These are phyloP conservation scores for Eutrigla gurnardus DNA, from an alignment of 2,797 vertebrate species.

Conservation along the genomic window DNA sequence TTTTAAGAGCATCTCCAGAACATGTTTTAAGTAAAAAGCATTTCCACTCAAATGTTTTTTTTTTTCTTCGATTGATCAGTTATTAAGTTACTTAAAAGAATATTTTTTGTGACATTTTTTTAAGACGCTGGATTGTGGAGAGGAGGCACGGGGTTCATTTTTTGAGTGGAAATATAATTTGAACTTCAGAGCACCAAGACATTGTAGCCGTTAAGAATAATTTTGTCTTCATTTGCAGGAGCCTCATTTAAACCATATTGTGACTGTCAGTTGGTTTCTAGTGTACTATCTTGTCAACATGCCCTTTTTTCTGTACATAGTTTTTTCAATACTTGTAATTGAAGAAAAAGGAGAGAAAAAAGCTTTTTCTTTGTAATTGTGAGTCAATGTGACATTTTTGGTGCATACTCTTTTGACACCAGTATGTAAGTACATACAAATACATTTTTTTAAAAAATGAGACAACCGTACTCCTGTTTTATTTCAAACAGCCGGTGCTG, in stretches of 20 bases:
- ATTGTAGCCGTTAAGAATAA: slow-evolving; percentile 60
- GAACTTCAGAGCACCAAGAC: slow-evolving; percentile 54
- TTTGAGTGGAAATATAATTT: slow-evolving; percentile 64
- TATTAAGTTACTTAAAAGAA: slow-evolving; percentile 21
- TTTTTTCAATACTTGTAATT: slow-evolving; percentile 83
- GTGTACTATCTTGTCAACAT: slow-evolving; percentile 75
- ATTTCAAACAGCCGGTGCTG: neutral
- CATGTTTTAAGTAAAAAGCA: slow-evolving; percentile 68
- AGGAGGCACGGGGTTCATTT: slow-evolving; percentile 42
- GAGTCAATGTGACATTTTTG: slow-evolving; percentile 83
- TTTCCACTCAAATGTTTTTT: slow-evolving; percentile 48
- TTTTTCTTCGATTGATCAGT: slow-evolving; percentile 33
- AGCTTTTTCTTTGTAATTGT: slow-evolving; percentile 80
- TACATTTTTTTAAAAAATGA: slow-evolving; percentile 84
- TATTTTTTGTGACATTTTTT: neutral
- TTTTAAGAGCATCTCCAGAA: slow-evolving; percentile 58
- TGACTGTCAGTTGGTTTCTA: slow-evolving; percentile 76
- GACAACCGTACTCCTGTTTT: slow-evolving; percentile 42
- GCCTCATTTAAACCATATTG: slow-evolving; percentile 65
- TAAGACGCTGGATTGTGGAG: slow-evolving; percentile 40
- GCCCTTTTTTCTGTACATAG: slow-evolving; percentile 85
- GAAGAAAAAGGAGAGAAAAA: slow-evolving; percentile 73
- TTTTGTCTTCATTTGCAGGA: slow-evolving; percentile 49
- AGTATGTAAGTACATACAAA: slow-evolving; percentile 86
- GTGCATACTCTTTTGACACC: slow-evolving; percentile 83